Evolutionary conservation across 1,140 invertebrate genomes (phyloP).

Genomic region (Heliconius nattereri): DNA sequence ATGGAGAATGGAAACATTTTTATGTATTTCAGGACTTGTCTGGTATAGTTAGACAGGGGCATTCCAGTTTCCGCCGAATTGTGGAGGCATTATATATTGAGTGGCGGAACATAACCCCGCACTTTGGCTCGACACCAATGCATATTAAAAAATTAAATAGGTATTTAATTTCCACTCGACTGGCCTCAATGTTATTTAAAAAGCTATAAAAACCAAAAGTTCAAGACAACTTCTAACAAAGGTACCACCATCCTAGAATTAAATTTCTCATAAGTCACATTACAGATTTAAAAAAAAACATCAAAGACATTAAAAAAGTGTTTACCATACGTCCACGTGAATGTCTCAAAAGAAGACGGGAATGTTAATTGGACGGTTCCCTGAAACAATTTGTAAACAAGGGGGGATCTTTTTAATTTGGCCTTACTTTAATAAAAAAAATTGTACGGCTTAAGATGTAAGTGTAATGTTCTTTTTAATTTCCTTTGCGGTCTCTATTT

Average conservation of each 20-base stretch:
- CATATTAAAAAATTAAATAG: too few relatives aligned
- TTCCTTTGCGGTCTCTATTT: neutral
- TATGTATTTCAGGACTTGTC: too few relatives aligned
- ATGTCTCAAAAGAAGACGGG: constrained; percentile 46
- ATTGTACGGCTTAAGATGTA: neutral
- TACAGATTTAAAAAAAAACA: constrained; percentile 12
- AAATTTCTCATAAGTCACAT: constrained; percentile 18
- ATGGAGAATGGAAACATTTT: too few relatives aligned
- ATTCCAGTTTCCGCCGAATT: too few relatives aligned
- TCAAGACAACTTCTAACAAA: neutral
- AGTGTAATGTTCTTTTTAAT: neutral
- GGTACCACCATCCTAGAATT: neutral
- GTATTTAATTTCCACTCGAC: too few relatives aligned
- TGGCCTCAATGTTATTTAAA: too few relatives aligned
- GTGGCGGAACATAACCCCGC: too few relatives aligned
- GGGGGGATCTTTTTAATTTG: constrained; percentile 48
- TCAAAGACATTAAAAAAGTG: constrained; percentile 43
- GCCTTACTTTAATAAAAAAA: constrained; percentile 37
- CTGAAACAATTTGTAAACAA: constrained; percentile 59
- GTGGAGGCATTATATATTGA: too few relatives aligned
- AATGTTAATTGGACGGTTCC: constrained; percentile 65
- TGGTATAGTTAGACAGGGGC: too few relatives aligned
- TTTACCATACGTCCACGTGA: constrained; percentile 43
- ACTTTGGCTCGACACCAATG: too few relatives aligned
- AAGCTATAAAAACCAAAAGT: too few relatives aligned